Evolutionary conservation across 2,888 invertebrate species (phyloP).

Genomic region (Phyllotreta cruciferae): DNA sequence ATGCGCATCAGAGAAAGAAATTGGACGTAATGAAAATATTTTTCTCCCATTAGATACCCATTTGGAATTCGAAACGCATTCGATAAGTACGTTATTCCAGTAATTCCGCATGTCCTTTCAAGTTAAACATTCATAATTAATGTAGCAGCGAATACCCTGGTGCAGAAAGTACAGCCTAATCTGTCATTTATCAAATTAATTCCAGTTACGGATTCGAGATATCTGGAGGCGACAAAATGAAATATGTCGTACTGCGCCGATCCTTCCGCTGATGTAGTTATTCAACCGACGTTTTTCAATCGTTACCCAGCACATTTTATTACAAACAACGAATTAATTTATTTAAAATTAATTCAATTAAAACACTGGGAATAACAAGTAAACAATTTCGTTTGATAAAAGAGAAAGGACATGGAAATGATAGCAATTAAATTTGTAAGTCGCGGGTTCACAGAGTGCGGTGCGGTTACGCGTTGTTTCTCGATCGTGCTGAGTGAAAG

Average conservation of each 20-base stretch:
- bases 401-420: slow-evolving; percentile 18
- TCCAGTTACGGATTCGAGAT: slow-evolving; percentile 48
- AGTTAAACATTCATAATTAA: slow-evolving; percentile 34
- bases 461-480: slow-evolving; percentile 12
- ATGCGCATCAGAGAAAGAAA: neutral
- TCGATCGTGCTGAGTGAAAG: slow-evolving; percentile 30
- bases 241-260: slow-evolving; percentile 49
- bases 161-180: slow-evolving; percentile 43
- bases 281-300: slow-evolving; percentile 33
- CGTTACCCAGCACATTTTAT: too few species aligned
- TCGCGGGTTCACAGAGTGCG: slow-evolving; percentile 12
- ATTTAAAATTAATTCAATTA: too few species aligned
- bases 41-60: too few species aligned
- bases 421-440: slow-evolving; percentile 30
- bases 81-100: slow-evolving; percentile 16
- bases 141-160: slow-evolving; percentile 33
- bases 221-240: slow-evolving; percentile 52
- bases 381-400: slow-evolving; percentile 1
- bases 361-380: too few species aligned
- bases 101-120: slow-evolving; percentile 14
- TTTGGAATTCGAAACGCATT: too few species aligned
- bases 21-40: too few species aligned
- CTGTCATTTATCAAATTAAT: slow-evolving; percentile 50
- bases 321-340: too few species aligned
- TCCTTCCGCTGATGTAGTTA: slow-evolving; percentile 32